Evolutionary conservation across 1,140 invertebrate genomes (phyloP).

Genomic region (Maconellicoccus hirsutus): DNA sequence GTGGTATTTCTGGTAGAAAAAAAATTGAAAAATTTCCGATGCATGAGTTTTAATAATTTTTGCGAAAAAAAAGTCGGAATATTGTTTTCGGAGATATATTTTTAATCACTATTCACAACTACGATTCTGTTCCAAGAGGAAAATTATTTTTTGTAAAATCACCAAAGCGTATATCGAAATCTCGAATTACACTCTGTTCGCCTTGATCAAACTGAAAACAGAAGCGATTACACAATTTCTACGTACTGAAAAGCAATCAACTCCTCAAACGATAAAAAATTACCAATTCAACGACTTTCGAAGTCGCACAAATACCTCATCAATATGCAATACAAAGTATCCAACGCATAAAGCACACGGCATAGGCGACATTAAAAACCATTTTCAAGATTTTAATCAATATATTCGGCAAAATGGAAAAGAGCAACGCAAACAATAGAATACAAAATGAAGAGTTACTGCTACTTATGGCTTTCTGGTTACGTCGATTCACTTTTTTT

Average conservation of each 20-base stretch:
- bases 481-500: not conserved
- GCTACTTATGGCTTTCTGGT: not conserved
- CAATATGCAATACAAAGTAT: not conserved
- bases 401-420: constrained; percentile 5
- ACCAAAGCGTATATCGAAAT: no score
- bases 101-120: no score
- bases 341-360: not conserved
- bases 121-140: no score
- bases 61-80: no score
- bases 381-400: constrained; percentile 10
- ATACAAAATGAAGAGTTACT: not conserved
- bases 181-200: no score
- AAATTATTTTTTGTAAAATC: no score
- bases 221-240: not conserved
- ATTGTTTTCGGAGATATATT: no score
- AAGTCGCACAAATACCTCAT: not conserved
- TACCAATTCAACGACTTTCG: not conserved
- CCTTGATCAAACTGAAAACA: no score
- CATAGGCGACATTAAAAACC: not conserved
- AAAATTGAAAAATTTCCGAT: no score
- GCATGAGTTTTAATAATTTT: no score
- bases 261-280: not conserved
- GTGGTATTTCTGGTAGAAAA: no score
- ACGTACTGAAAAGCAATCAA: not conserved
- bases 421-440: not conserved